A percentile compares a stretch with the other conserved stretches of the same genome.
phyloP scores from a whole-genome alignment of 2,797 vertebrate species.

The Peromyscus eremicus region DNA sequence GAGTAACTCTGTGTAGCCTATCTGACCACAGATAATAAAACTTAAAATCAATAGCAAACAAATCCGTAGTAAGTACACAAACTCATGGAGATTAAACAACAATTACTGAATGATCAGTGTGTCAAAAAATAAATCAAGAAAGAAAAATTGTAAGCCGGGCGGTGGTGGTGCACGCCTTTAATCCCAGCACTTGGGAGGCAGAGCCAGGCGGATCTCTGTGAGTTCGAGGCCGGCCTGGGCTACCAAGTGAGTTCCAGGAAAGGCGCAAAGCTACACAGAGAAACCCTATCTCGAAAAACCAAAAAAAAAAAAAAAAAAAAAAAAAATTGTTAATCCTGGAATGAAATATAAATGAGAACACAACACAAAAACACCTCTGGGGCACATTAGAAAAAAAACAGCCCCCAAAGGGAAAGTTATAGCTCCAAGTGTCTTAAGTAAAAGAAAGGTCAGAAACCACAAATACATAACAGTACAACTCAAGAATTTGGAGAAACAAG shows the following conservation, averaged over 20 bases:
- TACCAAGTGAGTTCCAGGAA: too few relatives aligned
- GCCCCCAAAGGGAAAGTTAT: neutral
- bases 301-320: too few relatives aligned
- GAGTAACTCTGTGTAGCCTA: neutral
- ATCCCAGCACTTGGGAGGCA: too few relatives aligned
- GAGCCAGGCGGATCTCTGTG: too few relatives aligned
- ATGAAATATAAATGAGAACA: neutral
- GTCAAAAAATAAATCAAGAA: neutral
- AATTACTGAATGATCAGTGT: neutral
- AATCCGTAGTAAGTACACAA: neutral
- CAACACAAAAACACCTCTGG: neutral
- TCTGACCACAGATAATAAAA: neutral
- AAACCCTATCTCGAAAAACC: too few relatives aligned
- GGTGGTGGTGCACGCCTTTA: too few relatives aligned
- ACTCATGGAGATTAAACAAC: neutral
- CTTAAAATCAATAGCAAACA: neutral
- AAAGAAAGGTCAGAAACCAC: neutral
- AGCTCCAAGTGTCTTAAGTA: neutral
- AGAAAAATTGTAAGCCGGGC: neutral
- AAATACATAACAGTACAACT: neutral
- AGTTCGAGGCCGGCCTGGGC: too few relatives aligned
- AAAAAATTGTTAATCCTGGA: neutral
- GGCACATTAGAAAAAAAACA: neutral
- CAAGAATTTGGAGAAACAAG: neutral
- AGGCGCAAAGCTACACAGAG: too few relatives aligned